Evolutionary conservation across 92 coral and sea anemone species (phyloP).

Genomic region (Porites rus): DNA sequence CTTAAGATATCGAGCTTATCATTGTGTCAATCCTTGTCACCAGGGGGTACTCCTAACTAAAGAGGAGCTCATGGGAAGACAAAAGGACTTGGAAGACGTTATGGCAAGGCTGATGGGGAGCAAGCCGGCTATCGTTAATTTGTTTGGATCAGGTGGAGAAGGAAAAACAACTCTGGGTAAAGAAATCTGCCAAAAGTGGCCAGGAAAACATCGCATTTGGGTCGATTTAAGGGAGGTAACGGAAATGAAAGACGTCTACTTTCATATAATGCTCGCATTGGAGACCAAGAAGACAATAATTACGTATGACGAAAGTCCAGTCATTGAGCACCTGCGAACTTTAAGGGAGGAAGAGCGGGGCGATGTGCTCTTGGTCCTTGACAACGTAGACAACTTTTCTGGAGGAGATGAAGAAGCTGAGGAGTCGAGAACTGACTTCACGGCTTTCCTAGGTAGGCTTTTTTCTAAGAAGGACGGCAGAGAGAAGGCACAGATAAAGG

Average conservation of each 20-base stretch:
- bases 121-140: constrained; percentile 46
- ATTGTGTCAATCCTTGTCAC: constrained; percentile 17
- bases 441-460: neutral
- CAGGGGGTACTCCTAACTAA: neutral
- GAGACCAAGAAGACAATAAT: neutral
- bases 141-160: constrained; percentile 72
- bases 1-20: no score
- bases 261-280: constrained; percentile 14
- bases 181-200: constrained; percentile 24
- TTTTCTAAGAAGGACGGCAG: neutral
- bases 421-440: neutral
- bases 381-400: constrained; percentile 13
- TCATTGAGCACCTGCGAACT: neutral
- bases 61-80: constrained; percentile 56
- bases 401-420: constrained; percentile 8
- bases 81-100: constrained; percentile 47
- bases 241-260: constrained; percentile 46
- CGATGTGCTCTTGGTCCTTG: constrained; percentile 14
- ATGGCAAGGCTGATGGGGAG: constrained; percentile 28
- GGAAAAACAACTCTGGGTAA: constrained; percentile 78
- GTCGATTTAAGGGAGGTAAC: constrained; percentile 48
- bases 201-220: neutral
- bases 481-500: neutral
- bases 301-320: constrained; percentile 17
- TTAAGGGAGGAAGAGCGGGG: neutral